Evolutionary conservation across 92 coral and sea anemone species (phyloP), one percentile per base, ranked within the genome.

Genomic region (Plumapathes pennacea): DNA sequence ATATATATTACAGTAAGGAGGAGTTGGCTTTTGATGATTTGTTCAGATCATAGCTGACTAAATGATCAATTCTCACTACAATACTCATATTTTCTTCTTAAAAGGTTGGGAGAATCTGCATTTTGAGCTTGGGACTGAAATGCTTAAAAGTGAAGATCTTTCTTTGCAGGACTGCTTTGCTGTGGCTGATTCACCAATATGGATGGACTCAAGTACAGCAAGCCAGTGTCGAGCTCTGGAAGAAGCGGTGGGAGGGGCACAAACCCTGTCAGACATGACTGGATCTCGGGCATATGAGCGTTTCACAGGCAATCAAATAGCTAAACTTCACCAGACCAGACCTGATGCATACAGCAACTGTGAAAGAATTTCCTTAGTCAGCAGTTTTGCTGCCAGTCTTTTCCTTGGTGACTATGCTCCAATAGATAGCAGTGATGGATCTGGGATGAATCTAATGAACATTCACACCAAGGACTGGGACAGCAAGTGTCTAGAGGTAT

Each of bases 141-240:
- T n/a, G n/a, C n/a, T n/a, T n/a, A n/a, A n/a, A n/a, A n/a, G n/a
- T n/a, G n/a, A n/a, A n/a, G n/a, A n/a, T n/a, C 17, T 36, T 4
- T 11, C 15, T 29, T 3, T 27, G 25, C 22, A 92, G 98, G 88
- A 77, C 25, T 84, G 72, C 20, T 88, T 84, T 88, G 92, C 88
- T 43, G 71, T 88, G 14, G 36, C 63, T 14, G 86, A 92, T 36
- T 92, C 90, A 23, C 98, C 98, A 15, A 81, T 92, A 25, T 92
- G 98, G 98, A 92, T 92, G 98, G 98, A 92, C 46, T 92, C 96
- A 10, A 92, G 96, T 41, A 92, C 98, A 6, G 79, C 82, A 28
- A 40, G 48, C 2, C 90, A 92, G 46, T 92, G 98, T 49, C 90
- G 46, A 10, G 40, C 75, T 19, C 81, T 92, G 10, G 98, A 92